Percentiles rank a stretch among this genome's conserved stretches.
Evolutionary conservation across 2,888 invertebrate genomes (phyloP).

Genomic region (Limenitis camilla): DNA sequence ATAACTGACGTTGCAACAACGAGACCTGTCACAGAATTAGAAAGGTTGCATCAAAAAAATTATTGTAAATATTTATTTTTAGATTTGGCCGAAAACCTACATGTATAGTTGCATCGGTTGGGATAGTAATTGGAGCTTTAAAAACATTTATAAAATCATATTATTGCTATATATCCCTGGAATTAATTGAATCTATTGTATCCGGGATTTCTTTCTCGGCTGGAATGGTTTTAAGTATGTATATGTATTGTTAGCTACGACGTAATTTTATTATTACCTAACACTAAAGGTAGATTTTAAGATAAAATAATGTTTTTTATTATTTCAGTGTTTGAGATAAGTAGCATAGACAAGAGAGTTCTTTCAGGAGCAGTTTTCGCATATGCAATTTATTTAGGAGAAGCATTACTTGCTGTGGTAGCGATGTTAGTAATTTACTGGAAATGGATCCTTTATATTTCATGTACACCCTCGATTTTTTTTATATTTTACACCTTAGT

Average conservation of each 20-base stretch:
- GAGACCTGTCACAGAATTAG: too few species aligned
- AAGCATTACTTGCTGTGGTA: slow-evolving; percentile 46
- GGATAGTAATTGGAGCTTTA: slow-evolving; percentile 42
- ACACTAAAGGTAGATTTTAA: too few species aligned
- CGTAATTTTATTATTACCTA: too few species aligned
- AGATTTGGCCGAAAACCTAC: slow-evolving; percentile 57
- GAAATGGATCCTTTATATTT: slow-evolving; percentile 49
- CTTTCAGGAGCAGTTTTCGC: slow-evolving; percentile 50
- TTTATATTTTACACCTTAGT: slow-evolving; percentile 41
- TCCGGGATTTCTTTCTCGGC: slow-evolving; percentile 47
- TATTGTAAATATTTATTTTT: slow-evolving; percentile 14
- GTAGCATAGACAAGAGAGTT: slow-evolving; percentile 42
- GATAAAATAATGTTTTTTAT: background rate
- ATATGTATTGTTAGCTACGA: background rate
- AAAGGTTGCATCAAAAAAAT: background rate
- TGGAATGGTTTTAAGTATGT: slow-evolving; percentile 51
- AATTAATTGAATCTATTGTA: slow-evolving; percentile 46
- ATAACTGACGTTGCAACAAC: too few species aligned
- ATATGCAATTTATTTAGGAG: slow-evolving; percentile 51
- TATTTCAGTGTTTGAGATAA: slow-evolving; percentile 54
- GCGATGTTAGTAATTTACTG: slow-evolving; percentile 53
- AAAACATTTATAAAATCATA: slow-evolving; percentile 48
- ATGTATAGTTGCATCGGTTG: slow-evolving; percentile 41
- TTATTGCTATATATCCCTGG: slow-evolving; percentile 40
- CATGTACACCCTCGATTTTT: slow-evolving; percentile 47